Base-by-base conservation (phyloP, 2,888 invertebrate species). In the Drosophila siamana region DNA sequence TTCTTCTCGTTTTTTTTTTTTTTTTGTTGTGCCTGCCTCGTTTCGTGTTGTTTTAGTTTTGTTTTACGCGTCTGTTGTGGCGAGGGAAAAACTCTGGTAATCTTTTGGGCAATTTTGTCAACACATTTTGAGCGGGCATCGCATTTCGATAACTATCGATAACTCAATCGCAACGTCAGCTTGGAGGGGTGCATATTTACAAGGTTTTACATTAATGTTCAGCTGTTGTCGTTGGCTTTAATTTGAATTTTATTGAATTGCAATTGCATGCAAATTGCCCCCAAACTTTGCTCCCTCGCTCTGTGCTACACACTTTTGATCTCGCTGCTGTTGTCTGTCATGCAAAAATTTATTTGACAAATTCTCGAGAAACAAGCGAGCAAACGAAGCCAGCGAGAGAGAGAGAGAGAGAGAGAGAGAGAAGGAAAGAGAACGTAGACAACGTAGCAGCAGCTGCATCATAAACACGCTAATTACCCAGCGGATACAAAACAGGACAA, bases 311-410 rank as follows among this genome's bases (percentile, higher is more conserved):
- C 26, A 6, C 2, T 22, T 9, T 22, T 9, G 13, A 6, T 15
- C 9, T 9, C 26, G n/a, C n/a, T n/a, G n/a, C n/a, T 7, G 26
- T 3, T 19, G n/a, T 15, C 22, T 19, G 9, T 2, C 36, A 46
- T 40, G 48, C 69, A 65, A 61, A 61, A 86, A 87, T 88, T 88
- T 87, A 89, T 89, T 90, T 88, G 89, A 90, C 90, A 90, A 90
- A 88, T 89, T 83, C 36, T 76, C 54, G 55, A 33, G 33, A 11
- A 33, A 1, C 54, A 61, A 36, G 24, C 6, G 4, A 36, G 24
- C 6, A 9, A 22, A 28, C 33, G 41, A n/a, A n/a, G n/a, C n/a
- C n/a, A n/a, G n/a, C n/a, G n/a, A n/a, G n/a, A n/a, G n/a, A n/a
- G n/a, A n/a, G n/a, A n/a, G n/a, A n/a, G n/a, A n/a, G n/a, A n/a